These are phyloP conservation scores for Lydus trimaculatus DNA, from an alignment of 2,888 invertebrate species.

Conservation along the genomic window DNA sequence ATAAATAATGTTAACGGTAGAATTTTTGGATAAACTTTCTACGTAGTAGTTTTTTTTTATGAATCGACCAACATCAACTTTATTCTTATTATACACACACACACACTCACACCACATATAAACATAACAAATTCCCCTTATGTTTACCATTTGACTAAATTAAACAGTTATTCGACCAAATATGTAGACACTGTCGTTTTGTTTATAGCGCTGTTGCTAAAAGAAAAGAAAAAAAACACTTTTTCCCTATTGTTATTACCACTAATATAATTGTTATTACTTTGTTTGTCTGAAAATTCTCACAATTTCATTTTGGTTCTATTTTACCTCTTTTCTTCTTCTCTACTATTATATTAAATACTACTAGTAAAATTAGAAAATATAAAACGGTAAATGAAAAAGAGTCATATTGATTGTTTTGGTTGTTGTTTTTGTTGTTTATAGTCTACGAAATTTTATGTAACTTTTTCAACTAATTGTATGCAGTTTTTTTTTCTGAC, in stretches of 20 bases:
- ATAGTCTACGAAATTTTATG: neutral
- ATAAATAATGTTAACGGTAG: slow-evolving; percentile 7
- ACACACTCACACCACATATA: neutral
- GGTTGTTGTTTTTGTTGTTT: slow-evolving; percentile 7
- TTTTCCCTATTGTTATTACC: neutral
- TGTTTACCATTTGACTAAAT: neutral
- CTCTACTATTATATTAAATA: neutral
- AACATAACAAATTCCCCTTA: neutral
- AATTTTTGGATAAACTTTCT: slow-evolving; percentile 9
- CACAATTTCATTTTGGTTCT: neutral
- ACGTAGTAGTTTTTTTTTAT: neutral
- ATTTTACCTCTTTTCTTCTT: neutral
- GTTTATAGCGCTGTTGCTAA: neutral
- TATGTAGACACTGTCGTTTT: neutral
- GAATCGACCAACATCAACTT: neutral
- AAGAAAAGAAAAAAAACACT: no score
- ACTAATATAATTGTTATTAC: neutral
- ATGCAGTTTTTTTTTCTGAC: neutral
- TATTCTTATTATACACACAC: neutral
- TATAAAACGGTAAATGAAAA: neutral
- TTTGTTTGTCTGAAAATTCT: neutral
- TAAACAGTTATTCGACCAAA: slow-evolving; percentile 1
- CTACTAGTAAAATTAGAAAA: neutral
- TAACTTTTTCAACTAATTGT: neutral
- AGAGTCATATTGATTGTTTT: neutral